Evolutionary conservation across 2,888 invertebrate species (phyloP).

Genomic region (Malthinus flaveolus): DNA sequence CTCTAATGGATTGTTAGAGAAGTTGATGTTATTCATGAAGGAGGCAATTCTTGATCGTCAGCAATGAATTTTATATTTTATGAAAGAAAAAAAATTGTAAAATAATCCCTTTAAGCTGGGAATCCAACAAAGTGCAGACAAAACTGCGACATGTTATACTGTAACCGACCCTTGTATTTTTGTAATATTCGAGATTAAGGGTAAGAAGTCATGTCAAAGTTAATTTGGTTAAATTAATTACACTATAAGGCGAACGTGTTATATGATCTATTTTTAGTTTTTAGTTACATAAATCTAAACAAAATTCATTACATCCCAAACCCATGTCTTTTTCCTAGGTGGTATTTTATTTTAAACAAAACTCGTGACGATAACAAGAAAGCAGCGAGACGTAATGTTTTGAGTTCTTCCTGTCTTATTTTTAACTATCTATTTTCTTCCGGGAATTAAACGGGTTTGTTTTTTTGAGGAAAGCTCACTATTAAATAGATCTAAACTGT

Average conservation of each 20-base stretch:
- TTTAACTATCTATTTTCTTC: slow-evolving; percentile 20
- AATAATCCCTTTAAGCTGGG: too few relatives aligned
- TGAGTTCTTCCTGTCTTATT: slow-evolving; percentile 23
- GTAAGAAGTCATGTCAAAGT: slow-evolving; percentile 27
- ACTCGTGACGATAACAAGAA: slow-evolving; percentile 28
- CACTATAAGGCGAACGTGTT: slow-evolving; percentile 14
- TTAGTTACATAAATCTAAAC: slow-evolving; percentile 27
- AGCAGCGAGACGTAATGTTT: slow-evolving; percentile 23
- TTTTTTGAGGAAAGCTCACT: neutral
- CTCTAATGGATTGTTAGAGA: slow-evolving; percentile 39
- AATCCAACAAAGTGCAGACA: too few relatives aligned
- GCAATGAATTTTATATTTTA: slow-evolving; percentile 28
- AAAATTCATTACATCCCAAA: slow-evolving; percentile 19
- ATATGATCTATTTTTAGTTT: slow-evolving; percentile 26
- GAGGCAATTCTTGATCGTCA: slow-evolving; percentile 29
- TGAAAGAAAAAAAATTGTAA: too few relatives aligned
- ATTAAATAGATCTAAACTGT: too few relatives aligned
- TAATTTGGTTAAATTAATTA: slow-evolving; percentile 33
- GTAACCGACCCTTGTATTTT: too few relatives aligned
- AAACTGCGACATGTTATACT: neutral
- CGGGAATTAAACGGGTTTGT: slow-evolving; percentile 3
- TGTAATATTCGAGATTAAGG: slow-evolving; percentile 12
- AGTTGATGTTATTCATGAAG: slow-evolving; percentile 36
- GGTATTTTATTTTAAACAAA: slow-evolving; percentile 32
- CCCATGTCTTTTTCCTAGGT: slow-evolving; percentile 12